Evolutionary conservation across 2,888 invertebrate genomes (phyloP).

Genomic region (Nomada fucata): DNA sequence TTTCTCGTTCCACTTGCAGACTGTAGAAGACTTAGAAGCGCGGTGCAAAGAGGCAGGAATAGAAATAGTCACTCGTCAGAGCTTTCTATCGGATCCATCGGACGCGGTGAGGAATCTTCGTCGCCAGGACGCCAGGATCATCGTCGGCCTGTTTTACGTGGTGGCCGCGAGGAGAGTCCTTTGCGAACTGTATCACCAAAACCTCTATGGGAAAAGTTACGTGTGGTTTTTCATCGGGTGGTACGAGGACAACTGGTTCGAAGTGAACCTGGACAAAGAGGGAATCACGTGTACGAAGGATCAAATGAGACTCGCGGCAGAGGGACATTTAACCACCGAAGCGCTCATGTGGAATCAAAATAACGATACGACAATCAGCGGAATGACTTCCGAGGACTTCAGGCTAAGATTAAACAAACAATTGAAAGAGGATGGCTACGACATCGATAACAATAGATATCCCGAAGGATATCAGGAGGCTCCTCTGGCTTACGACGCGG

Average conservation of each 20-base stretch:
- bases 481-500: conserved; percentile 99
- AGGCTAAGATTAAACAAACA: conserved; percentile 92
- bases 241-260: conserved; percentile 99
- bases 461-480: conserved; percentile 99
- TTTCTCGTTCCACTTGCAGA: conserved; percentile 85
- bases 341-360: conserved; percentile 99
- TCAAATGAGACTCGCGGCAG: conserved; percentile 97
- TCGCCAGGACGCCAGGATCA: conserved; percentile 98
- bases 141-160: conserved; percentile 99
- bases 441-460: conserved; percentile 93
- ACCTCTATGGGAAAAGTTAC: conserved; percentile 96
- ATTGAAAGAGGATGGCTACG: conserved; percentile 92
- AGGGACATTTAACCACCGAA: conserved; percentile 99
- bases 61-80: conserved; percentile 98
- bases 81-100: conserved; percentile 97
- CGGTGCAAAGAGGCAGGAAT: conserved; percentile 96
- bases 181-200: conserved; percentile 97
- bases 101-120: conserved; percentile 98
- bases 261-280: conserved; percentile 93
- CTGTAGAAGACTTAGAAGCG: conserved; percentile 98
- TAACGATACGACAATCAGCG: conserved; percentile 96
- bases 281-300: conserved; percentile 96
- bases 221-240: conserved; percentile 99
- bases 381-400: conserved; percentile 97
- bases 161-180: conserved; percentile 98